A percentile compares a stretch with the other conserved stretches of the same genome.
Evolutionary conservation across 2,797 vertebrate genomes (phyloP).

Genomic region (Valencia hispanica): DNA sequence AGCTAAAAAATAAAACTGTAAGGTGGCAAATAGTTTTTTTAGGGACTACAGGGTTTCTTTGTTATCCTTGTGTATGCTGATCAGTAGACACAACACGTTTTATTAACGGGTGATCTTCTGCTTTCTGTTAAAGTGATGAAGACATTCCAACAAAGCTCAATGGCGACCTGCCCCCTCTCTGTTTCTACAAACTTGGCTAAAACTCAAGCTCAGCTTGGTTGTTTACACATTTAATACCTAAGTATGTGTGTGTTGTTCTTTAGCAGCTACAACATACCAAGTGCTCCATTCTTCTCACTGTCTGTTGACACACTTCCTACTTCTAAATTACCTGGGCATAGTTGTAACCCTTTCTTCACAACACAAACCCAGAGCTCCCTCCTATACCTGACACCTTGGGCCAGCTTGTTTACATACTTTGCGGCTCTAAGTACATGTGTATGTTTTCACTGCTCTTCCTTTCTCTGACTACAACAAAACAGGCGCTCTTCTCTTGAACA

Average conservation of each 20-base stretch:
- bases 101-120: neutral
- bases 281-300: conserved; percentile 29
- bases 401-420: conserved; percentile 71
- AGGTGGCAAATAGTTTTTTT: neutral
- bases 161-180: conserved; percentile 1
- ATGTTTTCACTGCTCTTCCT: conserved; percentile 74
- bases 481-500: conserved; percentile 75
- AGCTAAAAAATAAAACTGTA: no score
- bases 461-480: conserved; percentile 74
- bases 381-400: conserved; percentile 39
- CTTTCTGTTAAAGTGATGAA: neutral
- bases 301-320: conserved; percentile 49
- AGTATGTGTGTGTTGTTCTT: conserved; percentile 55
- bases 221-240: conserved; percentile 57
- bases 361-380: conserved; percentile 44
- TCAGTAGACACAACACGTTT: conserved; percentile 9
- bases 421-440: conserved; percentile 74
- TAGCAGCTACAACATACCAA: conserved; percentile 55
- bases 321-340: conserved; percentile 44
- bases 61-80: neutral
- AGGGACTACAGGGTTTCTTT: neutral
- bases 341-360: conserved; percentile 10
- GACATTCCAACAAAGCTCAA: neutral
- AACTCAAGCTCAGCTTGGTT: conserved; percentile 16
- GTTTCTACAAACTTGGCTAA: conserved; percentile 9